These are phyloP conservation scores for Spongilla lacustris DNA, from an alignment of 37 sponge, comb jelly and placozoan species.

Conservation along the genomic window DNA sequence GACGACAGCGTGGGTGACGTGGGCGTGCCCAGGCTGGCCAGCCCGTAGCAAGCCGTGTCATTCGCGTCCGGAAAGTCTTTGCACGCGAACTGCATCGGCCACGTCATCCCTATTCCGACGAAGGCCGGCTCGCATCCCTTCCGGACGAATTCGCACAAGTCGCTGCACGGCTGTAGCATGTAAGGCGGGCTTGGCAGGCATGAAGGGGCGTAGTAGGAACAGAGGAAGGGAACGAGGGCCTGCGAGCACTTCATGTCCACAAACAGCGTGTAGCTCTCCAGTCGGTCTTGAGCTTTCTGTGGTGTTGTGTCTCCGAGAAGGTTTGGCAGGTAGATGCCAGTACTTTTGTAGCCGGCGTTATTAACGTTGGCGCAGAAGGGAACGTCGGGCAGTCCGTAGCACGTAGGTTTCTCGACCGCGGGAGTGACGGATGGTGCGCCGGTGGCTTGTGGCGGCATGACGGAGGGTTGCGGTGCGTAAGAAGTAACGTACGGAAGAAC, in stretches of 20 bases:
- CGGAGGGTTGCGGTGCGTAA: too few species aligned
- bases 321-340: slow-evolving; percentile 11
- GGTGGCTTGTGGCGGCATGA: too few species aligned
- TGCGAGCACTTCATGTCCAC: slow-evolving; percentile 7
- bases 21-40: neutral
- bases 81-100: slow-evolving; percentile 31
- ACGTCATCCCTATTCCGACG: neutral
- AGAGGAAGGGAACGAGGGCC: slow-evolving; percentile 7
- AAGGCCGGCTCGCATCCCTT: neutral
- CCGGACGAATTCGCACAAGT: slow-evolving; percentile 21
- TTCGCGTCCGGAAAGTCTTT: neutral
- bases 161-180: slow-evolving; percentile 24
- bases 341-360: slow-evolving; percentile 5
- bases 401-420: neutral
- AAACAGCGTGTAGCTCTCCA: neutral
- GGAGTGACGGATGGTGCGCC: too few species aligned
- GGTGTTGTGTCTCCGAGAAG: slow-evolving; percentile 1
- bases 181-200: neutral
- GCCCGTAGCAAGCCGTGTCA: neutral
- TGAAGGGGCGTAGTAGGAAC: slow-evolving; percentile 9
- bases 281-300: neutral
- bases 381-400: neutral
- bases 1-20: neutral
- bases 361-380: slow-evolving; percentile 2
- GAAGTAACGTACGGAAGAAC: too few species aligned